Conservation (phyloP, 2,888 invertebrate species). For the Hipparchia sbordonii region DNA sequence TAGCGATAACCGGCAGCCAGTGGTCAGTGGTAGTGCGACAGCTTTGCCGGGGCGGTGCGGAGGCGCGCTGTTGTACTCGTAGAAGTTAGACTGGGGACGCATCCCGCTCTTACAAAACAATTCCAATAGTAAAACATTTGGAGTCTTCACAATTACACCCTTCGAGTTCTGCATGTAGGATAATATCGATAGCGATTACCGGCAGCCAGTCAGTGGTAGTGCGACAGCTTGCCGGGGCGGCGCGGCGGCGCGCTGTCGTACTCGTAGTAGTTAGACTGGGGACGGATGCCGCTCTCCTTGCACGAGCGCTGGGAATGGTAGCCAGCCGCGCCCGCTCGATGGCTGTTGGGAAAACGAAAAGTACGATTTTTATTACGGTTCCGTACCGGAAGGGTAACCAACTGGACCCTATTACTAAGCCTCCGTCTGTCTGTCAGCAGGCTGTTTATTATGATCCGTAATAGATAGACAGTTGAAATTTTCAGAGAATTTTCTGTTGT, state of each 20-base stretch:
- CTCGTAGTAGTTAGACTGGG: constrained; percentile 92
- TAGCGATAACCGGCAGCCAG: not conserved
- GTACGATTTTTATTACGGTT: not conserved
- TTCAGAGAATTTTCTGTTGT: no score
- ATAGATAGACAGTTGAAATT: no score
- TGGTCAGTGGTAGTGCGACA: not conserved
- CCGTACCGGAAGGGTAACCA: no score
- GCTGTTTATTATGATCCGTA: no score
- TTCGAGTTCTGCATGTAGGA: constrained; percentile 3
- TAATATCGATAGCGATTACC: constrained; percentile 15
- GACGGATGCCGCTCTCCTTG: constrained; percentile 82
- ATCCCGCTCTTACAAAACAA: constrained; percentile 7
- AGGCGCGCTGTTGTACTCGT: not conserved
- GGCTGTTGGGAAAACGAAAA: constrained; percentile 55
- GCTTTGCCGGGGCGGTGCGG: not conserved
- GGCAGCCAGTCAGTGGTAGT: constrained; percentile 67
- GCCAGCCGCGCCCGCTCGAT: constrained; percentile 67
- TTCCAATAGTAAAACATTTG: constrained; percentile 6
- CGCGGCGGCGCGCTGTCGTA: constrained; percentile 88
- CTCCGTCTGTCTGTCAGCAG: no score
- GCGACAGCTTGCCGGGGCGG: constrained; percentile 75
- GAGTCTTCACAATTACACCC: not conserved
- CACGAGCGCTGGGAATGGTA: constrained; percentile 85
- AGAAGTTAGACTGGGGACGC: not conserved
- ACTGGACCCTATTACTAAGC: no score